phyloP scores from a whole-genome alignment of 2,888 invertebrate species.

The Lepidocyrtinus sp. region DNA sequence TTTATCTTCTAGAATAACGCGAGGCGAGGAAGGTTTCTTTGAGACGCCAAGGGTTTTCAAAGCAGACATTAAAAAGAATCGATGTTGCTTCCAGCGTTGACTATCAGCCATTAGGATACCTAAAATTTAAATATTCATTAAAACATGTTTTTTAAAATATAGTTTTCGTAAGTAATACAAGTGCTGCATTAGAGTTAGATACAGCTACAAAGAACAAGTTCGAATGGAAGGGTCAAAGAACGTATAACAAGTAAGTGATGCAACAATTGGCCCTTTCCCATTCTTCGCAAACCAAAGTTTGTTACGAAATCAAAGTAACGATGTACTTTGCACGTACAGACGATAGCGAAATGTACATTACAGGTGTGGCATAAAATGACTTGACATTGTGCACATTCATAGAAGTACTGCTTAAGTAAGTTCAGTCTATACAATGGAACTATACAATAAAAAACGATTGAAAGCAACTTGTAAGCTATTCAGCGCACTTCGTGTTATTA shows the following conservation, averaged over 20 bases:
- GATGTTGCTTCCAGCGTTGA: conserved; percentile 85
- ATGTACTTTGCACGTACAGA: no score
- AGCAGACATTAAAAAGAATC: conserved; percentile 82
- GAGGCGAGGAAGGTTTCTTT: conserved; percentile 76
- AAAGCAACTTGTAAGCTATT: no score
- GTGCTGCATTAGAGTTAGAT: neutral
- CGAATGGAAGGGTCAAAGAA: neutral
- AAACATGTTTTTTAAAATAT: no score
- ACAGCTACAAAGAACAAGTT: neutral
- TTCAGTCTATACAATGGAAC: no score
- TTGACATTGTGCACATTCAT: no score
- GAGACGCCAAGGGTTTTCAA: conserved; percentile 83
- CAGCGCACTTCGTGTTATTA: no score
- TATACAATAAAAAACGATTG: no score
- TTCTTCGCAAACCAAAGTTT: neutral
- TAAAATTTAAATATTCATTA: conserved; percentile 72
- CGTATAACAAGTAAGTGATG: neutral
- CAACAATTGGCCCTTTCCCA: neutral
- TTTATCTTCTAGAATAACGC: conserved; percentile 79
- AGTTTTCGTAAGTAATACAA: no score
- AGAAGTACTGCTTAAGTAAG: no score
- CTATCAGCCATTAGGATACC: conserved; percentile 89
- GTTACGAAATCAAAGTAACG: neutral
- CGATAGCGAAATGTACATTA: no score
- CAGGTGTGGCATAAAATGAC: no score